Percentiles rank a stretch among this genome's conserved stretches.
Conservation (phyloP, 2,113 vertebrate species). For the Phaethornis superciliosus region DNA sequence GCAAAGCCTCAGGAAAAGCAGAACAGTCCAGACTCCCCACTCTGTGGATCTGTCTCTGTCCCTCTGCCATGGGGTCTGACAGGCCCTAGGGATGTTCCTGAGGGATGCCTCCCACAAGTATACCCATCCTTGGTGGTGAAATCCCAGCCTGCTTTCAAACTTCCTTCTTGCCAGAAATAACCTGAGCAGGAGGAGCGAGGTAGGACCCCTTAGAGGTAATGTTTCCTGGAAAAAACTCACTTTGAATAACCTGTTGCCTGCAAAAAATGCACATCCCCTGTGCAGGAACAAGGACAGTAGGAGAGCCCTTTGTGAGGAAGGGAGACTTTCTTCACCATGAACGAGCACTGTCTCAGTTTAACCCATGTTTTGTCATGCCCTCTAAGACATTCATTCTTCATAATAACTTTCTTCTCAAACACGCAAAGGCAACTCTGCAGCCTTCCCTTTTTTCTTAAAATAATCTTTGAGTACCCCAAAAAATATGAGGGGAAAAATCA, state of each 20-base stretch:
- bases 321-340: background rate
- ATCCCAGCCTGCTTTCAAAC: background rate
- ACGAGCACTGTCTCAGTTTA: background rate
- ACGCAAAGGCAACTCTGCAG: conserved; percentile 36
- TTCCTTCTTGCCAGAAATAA: background rate
- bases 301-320: background rate
- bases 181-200: rapidly evolving
- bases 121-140: rapidly evolving
- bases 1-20: background rate
- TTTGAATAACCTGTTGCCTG: conserved; percentile 8
- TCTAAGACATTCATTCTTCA: conserved; percentile 39
- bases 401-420: conserved; percentile 53
- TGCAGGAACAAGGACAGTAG: background rate
- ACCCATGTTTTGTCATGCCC: conserved; percentile 29
- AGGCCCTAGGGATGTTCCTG: background rate
- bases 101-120: background rate
- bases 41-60: background rate
- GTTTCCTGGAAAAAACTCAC: background rate
- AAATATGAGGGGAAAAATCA: background rate
- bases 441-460: conserved; percentile 40
- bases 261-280: background rate
- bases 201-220: background rate
- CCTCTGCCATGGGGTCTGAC: background rate
- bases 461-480: conserved; percentile 39
- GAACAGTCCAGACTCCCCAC: background rate